These are phyloP conservation scores for Mayetiola destructor DNA, from an alignment of 2,888 invertebrate genomes.

Conservation along the genomic window DNA sequence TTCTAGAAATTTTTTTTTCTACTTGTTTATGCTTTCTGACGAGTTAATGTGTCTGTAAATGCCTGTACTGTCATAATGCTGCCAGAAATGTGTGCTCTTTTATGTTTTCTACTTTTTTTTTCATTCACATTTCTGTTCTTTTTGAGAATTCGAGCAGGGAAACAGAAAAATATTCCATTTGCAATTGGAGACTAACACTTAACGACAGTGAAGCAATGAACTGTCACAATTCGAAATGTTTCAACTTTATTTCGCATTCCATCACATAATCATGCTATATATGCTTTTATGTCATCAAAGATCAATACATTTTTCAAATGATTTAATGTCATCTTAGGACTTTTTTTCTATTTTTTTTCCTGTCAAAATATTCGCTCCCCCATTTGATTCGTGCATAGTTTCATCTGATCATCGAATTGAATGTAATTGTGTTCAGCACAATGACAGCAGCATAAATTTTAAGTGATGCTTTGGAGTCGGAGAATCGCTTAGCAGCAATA, in stretches of 20 bases:
- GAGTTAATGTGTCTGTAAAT: neutral
- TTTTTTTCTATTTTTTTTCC: too few species aligned
- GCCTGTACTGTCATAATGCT: too few species aligned
- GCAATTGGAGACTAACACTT: neutral
- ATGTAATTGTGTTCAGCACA: too few species aligned
- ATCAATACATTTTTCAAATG: slow-evolving; percentile 7
- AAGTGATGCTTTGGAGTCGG: too few species aligned
- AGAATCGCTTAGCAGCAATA: too few species aligned
- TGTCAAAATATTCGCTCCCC: too few species aligned
- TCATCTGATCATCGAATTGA: too few species aligned
- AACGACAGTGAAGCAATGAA: neutral
- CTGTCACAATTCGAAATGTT: neutral
- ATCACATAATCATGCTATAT: slow-evolving; percentile 7
- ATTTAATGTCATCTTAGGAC: too few species aligned
- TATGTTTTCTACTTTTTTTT: neutral
- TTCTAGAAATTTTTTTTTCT: neutral
- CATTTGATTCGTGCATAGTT: too few species aligned
- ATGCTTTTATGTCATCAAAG: slow-evolving; percentile 7
- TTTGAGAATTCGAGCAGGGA: neutral
- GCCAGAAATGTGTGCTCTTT: neutral
- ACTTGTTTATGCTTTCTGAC: neutral
- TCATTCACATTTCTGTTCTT: too few species aligned
- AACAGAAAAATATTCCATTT: neutral
- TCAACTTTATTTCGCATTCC: neutral
- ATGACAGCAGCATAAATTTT: too few species aligned